These are phyloP conservation scores for Hyperoplus lanceolatus DNA, from an alignment of 2,797 vertebrate species.

Conservation along the genomic window DNA sequence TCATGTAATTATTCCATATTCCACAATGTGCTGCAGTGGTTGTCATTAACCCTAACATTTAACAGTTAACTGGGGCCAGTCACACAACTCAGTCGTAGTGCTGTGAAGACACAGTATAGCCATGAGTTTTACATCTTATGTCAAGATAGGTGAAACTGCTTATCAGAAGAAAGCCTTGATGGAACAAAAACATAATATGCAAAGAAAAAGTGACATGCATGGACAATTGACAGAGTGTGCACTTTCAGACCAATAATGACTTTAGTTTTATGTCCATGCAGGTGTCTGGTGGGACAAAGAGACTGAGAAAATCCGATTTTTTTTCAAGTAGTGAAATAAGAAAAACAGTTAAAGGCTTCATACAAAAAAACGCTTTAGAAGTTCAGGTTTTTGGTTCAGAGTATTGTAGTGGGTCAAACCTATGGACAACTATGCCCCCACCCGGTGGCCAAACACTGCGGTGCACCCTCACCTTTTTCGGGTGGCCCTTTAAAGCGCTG, in stretches of 20 bases:
- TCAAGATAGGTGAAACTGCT: slow-evolving; percentile 11
- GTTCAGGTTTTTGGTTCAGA: no score
- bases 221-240: neutral
- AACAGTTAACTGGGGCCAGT: slow-evolving; percentile 30
- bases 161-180: neutral
- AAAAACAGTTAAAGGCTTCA: neutral
- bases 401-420: no score
- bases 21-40: slow-evolving; percentile 15
- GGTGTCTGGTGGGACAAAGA: neutral
- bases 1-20: slow-evolving; percentile 49
- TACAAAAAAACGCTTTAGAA: no score
- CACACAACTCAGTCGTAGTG: neutral
- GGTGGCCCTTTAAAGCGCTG: no score
- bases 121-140: slow-evolving; percentile 7
- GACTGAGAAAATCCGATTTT: neutral
- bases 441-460: no score
- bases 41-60: slow-evolving; percentile 52
- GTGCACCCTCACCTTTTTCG: no score
- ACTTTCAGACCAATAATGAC: neutral
- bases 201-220: neutral
- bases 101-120: slow-evolving; percentile 11
- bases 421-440: no score
- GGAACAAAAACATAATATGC: neutral
- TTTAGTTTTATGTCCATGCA: neutral
- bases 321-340: neutral